Conservation (phyloP, 2,888 invertebrate species). For the Pyrrhia umbra region DNA sequence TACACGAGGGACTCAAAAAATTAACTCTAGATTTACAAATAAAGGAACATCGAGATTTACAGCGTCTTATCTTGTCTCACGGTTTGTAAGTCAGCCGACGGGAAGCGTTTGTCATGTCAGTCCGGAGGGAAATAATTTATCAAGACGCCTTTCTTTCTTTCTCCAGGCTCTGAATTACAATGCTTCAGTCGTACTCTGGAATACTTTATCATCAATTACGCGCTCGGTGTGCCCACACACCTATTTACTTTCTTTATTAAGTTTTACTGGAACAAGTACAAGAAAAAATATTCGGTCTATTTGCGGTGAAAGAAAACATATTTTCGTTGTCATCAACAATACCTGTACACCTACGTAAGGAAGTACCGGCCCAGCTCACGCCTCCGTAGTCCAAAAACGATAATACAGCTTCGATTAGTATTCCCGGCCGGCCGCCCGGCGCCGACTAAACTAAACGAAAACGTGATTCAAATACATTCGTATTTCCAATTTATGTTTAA, state of each 20-base stretch:
- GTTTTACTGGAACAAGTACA: background rate
- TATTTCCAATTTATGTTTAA: slow-evolving; percentile 45
- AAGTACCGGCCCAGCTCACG: slow-evolving; percentile 11
- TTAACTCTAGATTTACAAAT: slow-evolving; percentile 25
- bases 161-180: slow-evolving; percentile 22
- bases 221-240: background rate
- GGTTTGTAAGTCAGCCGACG: slow-evolving; percentile 37
- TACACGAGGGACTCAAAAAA: slow-evolving; percentile 9
- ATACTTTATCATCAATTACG: slow-evolving; percentile 39
- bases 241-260: slow-evolving; percentile 6
- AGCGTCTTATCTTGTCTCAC: slow-evolving; percentile 31
- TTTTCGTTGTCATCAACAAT: slow-evolving; percentile 16
- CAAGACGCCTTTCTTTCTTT: slow-evolving; percentile 32
- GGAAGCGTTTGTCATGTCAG: slow-evolving; percentile 51
- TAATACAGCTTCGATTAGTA: slow-evolving; percentile 48
- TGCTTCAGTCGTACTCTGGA: slow-evolving; percentile 11
- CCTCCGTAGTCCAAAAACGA: slow-evolving; percentile 38
- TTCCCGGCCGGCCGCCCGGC: slow-evolving; percentile 37
- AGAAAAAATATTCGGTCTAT: background rate
- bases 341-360: slow-evolving; percentile 20
- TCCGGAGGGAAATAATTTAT: slow-evolving; percentile 50
- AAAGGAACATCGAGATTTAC: slow-evolving; percentile 14
- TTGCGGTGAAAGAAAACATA: background rate
- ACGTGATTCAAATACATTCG: slow-evolving; percentile 61
- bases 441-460: slow-evolving; percentile 61